Evolutionary conservation across 2,113 vertebrate species (phyloP).

Genomic region (Rhagologus leucostigma): DNA sequence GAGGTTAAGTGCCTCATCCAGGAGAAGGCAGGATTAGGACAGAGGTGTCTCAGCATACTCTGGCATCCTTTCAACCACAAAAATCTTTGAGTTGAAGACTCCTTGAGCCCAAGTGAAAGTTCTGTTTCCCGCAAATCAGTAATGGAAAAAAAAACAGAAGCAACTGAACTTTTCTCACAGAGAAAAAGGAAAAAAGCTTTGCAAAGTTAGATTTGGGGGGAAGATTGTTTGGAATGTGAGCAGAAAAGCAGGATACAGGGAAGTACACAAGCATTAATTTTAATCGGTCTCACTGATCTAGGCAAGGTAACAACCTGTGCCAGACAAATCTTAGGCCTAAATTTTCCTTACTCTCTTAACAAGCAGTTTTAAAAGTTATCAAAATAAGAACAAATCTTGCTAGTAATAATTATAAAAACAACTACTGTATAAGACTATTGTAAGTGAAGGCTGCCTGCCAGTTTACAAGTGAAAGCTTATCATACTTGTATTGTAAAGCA

Average conservation of each 20-base stretch:
- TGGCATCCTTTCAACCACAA: background rate
- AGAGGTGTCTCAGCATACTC: background rate
- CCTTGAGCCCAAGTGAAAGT: background rate
- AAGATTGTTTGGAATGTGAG: background rate
- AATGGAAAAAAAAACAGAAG: background rate
- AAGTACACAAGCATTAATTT: background rate
- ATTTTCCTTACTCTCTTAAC: background rate
- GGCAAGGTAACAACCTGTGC: background rate
- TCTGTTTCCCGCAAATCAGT: background rate
- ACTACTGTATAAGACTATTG: background rate
- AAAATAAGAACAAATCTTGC: background rate
- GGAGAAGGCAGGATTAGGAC: slow-evolving; percentile 1
- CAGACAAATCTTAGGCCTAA: background rate
- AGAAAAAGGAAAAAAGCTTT: background rate
- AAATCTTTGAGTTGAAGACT: background rate
- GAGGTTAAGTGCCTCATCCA: slow-evolving; percentile 26
- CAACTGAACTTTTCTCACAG: background rate
- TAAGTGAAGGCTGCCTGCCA: background rate
- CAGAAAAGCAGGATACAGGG: background rate
- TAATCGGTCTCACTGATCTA: background rate
- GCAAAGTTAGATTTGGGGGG: rapidly evolving
- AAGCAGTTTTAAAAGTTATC: background rate
- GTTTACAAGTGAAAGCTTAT: background rate
- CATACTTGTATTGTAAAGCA: background rate
- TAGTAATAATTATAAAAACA: background rate